Evolutionary conservation across 2,888 invertebrate genomes (phyloP).

Genomic region (Piscicola geometra): DNA sequence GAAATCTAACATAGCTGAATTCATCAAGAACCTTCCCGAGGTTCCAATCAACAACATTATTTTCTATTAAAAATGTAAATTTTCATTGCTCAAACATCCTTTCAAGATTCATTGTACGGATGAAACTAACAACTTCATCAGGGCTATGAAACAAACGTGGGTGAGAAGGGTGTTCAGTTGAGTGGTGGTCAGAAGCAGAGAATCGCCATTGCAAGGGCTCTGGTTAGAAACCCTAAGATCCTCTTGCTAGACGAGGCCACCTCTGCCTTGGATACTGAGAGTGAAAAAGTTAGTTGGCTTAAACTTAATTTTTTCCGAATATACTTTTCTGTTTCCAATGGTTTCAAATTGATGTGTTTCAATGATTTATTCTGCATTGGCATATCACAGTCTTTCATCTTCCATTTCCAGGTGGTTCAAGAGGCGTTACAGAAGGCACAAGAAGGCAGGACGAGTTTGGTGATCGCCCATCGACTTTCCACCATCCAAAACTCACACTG

Average conservation of each 20-base stretch:
- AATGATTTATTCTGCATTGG: too few species aligned
- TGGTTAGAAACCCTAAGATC: conserved; percentile 55
- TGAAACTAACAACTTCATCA: conserved; percentile 32
- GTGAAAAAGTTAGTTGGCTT: too few species aligned
- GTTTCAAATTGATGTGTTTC: too few species aligned
- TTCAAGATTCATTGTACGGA: not conserved
- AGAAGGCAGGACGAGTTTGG: conserved; percentile 71
- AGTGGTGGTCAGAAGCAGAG: conserved; percentile 58
- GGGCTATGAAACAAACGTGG: conserved; percentile 50
- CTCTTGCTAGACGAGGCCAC: conserved; percentile 57
- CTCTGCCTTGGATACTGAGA: conserved; percentile 56
- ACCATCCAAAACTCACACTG: conserved; percentile 75
- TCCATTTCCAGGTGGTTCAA: conserved; percentile 78
- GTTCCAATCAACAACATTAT: too few species aligned
- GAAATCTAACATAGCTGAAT: conserved; percentile 44
- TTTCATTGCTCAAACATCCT: not conserved
- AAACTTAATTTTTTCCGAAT: too few species aligned
- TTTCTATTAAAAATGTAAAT: not conserved
- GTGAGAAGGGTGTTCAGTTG: conserved; percentile 54
- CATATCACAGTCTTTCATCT: too few species aligned
- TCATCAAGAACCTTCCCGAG: conserved; percentile 42
- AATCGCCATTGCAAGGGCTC: conserved; percentile 57
- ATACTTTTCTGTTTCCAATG: too few species aligned
- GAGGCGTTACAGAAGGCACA: conserved; percentile 77
- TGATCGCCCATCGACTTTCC: conserved; percentile 78